These are phyloP conservation scores for Alexandromys fortis DNA, from an alignment of 2,113 vertebrate genomes.

Conservation along the genomic window DNA sequence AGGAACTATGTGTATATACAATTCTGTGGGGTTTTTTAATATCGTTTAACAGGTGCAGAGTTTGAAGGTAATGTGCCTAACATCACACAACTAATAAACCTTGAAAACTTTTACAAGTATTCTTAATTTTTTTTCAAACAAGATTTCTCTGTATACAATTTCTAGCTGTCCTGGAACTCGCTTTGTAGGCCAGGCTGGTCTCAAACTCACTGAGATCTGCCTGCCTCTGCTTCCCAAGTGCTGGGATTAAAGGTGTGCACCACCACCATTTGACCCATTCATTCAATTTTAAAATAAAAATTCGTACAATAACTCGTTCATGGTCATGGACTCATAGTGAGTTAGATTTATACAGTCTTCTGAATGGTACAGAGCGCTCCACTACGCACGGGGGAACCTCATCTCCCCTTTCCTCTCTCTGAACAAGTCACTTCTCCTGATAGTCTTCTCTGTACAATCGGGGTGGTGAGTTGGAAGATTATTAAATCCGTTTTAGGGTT, in stretches of 20 bases:
- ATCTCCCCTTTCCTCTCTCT: not conserved
- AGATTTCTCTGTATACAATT: too few species aligned
- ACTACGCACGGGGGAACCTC: not conserved
- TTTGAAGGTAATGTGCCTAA: not conserved
- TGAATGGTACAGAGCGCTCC: not conserved
- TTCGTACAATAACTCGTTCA: not conserved
- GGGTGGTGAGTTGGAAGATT: not conserved
- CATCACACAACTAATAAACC: not conserved
- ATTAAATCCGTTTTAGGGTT: not conserved
- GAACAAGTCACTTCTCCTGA: not conserved
- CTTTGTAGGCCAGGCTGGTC: too few species aligned
- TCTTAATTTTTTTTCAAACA: not conserved
- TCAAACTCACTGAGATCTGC: too few species aligned
- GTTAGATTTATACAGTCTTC: not conserved
- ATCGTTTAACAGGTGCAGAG: not conserved
- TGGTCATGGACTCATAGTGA: not conserved
- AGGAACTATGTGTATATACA: not conserved
- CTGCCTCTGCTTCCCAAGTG: too few species aligned
- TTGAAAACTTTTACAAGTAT: not conserved
- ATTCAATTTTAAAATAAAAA: not conserved
- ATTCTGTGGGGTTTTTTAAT: not conserved
- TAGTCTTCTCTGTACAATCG: not conserved
- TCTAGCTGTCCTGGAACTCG: too few species aligned
- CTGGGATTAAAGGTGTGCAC: too few species aligned
- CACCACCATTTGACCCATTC: not conserved